phyloP scores from a whole-genome alignment of 2,113 vertebrate species.

The Calonectris borealis region DNA sequence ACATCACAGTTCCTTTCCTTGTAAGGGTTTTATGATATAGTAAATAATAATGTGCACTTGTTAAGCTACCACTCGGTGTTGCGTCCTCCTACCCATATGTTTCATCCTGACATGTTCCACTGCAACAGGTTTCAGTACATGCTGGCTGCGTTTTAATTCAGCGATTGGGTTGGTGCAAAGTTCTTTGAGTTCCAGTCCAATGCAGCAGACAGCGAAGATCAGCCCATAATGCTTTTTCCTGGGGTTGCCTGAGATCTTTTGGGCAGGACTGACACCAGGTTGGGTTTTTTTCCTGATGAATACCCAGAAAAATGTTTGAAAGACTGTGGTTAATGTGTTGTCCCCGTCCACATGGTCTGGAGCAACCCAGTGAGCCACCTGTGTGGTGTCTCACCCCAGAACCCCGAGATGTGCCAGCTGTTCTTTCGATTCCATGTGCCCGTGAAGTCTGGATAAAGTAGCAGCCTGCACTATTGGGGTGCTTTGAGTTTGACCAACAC shows the following conservation, averaged over 20 bases:
- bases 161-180: neutral
- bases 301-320: neutral
- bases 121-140: rapidly evolving
- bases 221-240: rapidly evolving
- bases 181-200: neutral
- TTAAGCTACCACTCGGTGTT: neutral
- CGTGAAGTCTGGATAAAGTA: neutral
- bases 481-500: neutral
- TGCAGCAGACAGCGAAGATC: rapidly evolving
- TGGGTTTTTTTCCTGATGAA: rapidly evolving
- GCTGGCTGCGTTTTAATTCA: rapidly evolving
- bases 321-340: neutral
- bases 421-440: neutral
- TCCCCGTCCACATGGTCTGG: neutral
- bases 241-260: neutral
- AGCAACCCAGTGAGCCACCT: neutral
- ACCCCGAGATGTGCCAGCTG: neutral
- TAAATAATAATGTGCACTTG: neutral
- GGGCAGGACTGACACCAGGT: neutral
- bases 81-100: neutral
- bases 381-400: neutral
- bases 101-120: neutral
- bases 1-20: neutral
- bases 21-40: neutral
- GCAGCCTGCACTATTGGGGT: neutral